Base-by-base conservation (phyloP, 2,797 vertebrate species). In the Thaleichthys pacificus region DNA sequence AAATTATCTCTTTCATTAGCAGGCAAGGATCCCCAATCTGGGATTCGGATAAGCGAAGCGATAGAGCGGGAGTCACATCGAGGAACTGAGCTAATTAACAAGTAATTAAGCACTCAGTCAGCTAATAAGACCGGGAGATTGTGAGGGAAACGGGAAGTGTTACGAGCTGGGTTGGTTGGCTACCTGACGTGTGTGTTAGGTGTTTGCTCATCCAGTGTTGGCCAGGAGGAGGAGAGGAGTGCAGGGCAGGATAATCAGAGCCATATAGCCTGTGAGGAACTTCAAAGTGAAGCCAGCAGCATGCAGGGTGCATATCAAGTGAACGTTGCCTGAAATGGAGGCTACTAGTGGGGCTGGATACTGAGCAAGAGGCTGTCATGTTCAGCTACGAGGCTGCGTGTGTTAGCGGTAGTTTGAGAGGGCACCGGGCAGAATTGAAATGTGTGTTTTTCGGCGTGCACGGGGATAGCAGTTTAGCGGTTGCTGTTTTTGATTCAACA, bases 1-100 rank as follows among this genome's bases (percentile, higher is more conserved):
- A 90, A 83, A 91, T 91, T 89, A 88, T 74, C 71, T 78, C 51
- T 84, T 86, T 87, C 80, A 85, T 86, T 87, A 91, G 85, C 82
- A 87, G 84, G 86, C 79, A 19, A 12, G 60, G 3, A 8, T 81
- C 74, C 51, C 81, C 84, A 72, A 86, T 78, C 88, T 89, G 87
- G 85, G 81, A 86, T 74, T 73, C 77, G 69, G 79, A 88, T 90
- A 86, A 89, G 84, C 79, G 88, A 77, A 47, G 57, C 84, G 84
- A 88, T 85, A 77, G 78, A 65, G 77, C 3, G 56, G 74, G 80
- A 62, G 65, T 80, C 35, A 72, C 77, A 42, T 17, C 14, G 51
- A 73, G 79, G 75, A 80, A 76, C 80, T 0, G 68, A 78, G 81
- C 76, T 89, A 87, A 90, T 90, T 87, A 86, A 77, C 83, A 73